Conservation (phyloP, 2,113 vertebrate genomes). For the Eurystomus gularis region DNA sequence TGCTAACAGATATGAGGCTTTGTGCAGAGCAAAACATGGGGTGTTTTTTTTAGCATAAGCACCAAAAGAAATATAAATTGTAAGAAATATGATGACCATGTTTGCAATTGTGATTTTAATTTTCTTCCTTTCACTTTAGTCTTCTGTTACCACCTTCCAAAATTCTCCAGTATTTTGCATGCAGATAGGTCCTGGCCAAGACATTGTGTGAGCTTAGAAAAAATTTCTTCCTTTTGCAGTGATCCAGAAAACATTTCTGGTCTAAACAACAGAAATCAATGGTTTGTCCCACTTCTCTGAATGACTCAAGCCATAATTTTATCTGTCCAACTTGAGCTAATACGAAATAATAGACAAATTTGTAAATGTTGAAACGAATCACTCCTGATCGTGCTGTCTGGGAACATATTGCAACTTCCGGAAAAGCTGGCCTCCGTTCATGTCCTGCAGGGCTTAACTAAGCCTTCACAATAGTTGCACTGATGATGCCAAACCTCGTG, state of each 20-base stretch:
- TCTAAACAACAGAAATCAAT: not conserved
- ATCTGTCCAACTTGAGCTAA: not conserved
- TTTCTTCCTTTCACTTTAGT: not conserved
- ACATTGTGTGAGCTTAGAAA: not conserved
- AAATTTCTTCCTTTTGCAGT: not conserved
- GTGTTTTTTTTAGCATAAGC: not conserved
- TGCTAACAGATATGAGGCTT: not conserved
- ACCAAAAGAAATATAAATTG: not conserved
- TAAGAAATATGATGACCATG: not conserved
- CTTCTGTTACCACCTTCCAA: not conserved
- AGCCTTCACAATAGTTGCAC: constrained; percentile 6
- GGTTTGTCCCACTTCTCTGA: not conserved
- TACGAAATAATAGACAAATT: not conserved
- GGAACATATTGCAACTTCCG: constrained; percentile 7
- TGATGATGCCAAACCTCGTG: not conserved
- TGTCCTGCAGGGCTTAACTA: constrained; percentile 3
- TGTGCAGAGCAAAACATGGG: not conserved
- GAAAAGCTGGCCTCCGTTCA: not conserved
- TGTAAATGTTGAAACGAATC: constrained; percentile 8
- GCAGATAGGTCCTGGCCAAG: not conserved
- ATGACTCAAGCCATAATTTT: not conserved
- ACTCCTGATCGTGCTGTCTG: not conserved
- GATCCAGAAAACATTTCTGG: not conserved
- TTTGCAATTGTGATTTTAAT: not conserved
- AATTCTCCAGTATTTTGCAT: not conserved